These are phyloP conservation scores for Glossosoma conforme DNA, from an alignment of 1,140 invertebrate genomes.

Conservation along the genomic window DNA sequence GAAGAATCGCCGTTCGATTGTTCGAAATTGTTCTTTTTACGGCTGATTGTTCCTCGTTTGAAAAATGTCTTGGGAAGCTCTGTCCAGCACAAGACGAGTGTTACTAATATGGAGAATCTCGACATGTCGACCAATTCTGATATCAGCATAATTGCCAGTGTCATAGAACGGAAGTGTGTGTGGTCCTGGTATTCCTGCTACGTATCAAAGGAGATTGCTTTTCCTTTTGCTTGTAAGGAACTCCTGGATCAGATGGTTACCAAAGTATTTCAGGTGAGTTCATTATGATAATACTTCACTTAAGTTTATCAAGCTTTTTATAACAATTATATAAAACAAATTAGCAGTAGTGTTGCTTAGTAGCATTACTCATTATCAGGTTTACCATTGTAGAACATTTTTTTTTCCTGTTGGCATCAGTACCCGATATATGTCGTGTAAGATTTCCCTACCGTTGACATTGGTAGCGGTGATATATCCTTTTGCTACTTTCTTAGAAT, in stretches of 20 bases:
- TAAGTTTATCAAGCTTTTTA: too few species aligned
- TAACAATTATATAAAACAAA: too few species aligned
- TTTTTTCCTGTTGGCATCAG: too few species aligned
- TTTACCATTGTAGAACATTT: too few species aligned
- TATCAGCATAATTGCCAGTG: constrained; percentile 39
- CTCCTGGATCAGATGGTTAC: constrained; percentile 48
- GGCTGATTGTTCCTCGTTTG: constrained; percentile 4
- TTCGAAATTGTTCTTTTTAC: constrained; percentile 25
- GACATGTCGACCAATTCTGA: constrained; percentile 7
- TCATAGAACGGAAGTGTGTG: constrained; percentile 43
- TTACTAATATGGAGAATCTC: neutral
- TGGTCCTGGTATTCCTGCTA: constrained; percentile 48
- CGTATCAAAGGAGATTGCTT: constrained; percentile 47
- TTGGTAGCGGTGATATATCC: too few species aligned
- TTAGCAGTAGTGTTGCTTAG: too few species aligned
- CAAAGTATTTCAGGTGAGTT: constrained; percentile 44
- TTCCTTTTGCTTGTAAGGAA: constrained; percentile 49
- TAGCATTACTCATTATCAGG: too few species aligned
- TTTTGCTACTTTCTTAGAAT: too few species aligned
- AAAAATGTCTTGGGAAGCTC: constrained; percentile 7
- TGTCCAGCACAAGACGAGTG: neutral
- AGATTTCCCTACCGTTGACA: too few species aligned
- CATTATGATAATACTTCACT: too few species aligned
- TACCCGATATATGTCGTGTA: too few species aligned
- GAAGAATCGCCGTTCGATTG: constrained; percentile 35